A percentile compares a stretch with the other conserved stretches of the same genome.
Evolutionary conservation across 2,797 vertebrate genomes (phyloP).

Genomic region (Hypotaenidia philippensis): DNA sequence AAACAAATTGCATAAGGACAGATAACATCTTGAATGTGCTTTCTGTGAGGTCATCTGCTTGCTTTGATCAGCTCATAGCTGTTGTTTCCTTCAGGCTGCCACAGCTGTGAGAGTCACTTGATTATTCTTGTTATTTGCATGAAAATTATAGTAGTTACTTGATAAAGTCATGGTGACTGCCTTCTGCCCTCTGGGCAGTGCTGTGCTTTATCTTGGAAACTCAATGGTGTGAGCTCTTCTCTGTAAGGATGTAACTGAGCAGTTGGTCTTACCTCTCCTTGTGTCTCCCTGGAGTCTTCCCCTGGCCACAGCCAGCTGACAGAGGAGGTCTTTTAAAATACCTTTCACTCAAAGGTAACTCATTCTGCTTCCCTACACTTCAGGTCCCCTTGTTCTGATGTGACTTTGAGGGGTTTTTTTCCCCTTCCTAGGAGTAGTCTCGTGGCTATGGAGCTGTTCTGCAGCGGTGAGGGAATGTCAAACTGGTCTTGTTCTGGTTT

Average conservation of each 20-base stretch:
- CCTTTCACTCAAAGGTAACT: background rate
- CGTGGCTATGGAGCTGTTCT: fast-evolving
- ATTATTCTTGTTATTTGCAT: constrained; percentile 28
- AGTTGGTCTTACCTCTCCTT: background rate
- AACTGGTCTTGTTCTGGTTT: fast-evolving
- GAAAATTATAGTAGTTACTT: background rate
- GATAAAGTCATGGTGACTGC: background rate
- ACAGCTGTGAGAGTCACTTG: background rate
- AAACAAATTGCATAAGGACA: background rate
- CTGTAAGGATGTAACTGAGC: background rate
- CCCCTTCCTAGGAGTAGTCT: background rate
- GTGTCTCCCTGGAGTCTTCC: background rate
- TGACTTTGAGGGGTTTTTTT: background rate
- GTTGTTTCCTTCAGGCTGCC: background rate
- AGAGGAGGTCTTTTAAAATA: background rate
- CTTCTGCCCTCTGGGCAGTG: background rate
- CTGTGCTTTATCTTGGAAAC: background rate
- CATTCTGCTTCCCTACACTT: fast-evolving
- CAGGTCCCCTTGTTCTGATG: background rate
- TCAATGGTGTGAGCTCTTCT: background rate
- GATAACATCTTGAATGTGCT: background rate
- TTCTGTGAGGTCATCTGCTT: background rate
- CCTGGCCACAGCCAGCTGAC: background rate
- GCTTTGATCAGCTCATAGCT: background rate
- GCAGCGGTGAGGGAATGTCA: fast-evolving